Conservation (phyloP, 2,888 invertebrate genomes). For the Chironomus tentans region DNA sequence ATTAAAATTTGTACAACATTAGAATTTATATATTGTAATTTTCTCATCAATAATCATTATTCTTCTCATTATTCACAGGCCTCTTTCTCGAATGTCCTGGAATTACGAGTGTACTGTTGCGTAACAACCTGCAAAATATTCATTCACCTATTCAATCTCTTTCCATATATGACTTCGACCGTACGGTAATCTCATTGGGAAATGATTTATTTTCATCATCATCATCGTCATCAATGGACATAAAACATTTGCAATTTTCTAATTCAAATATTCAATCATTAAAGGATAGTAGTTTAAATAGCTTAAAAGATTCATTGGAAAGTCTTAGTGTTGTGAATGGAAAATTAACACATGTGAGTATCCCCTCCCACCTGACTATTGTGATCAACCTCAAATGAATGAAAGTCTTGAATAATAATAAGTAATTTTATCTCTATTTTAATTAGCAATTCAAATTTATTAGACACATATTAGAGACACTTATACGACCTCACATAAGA, state of each 20-base stretch:
- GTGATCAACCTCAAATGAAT: too few species aligned
- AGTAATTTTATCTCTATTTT: background rate
- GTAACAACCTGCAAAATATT: constrained; percentile 61
- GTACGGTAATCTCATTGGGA: constrained; percentile 64
- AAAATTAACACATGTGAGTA: constrained; percentile 45
- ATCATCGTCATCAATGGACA: constrained; percentile 45
- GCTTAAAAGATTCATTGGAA: constrained; percentile 64
- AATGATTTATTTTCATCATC: constrained; percentile 63
- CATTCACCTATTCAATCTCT: constrained; percentile 68
- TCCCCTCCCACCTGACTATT: too few species aligned
- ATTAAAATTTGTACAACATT: too few species aligned
- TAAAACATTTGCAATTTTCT: constrained; percentile 67
- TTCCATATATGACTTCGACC: constrained; percentile 81
- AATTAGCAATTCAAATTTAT: background rate
- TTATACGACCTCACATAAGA: background rate
- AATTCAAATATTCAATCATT: constrained; percentile 64
- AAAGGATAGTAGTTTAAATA: constrained; percentile 62
- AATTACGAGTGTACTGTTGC: constrained; percentile 64
- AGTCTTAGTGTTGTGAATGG: constrained; percentile 70
- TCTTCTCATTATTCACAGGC: constrained; percentile 44
- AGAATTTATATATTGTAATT: background rate
- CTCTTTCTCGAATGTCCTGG: constrained; percentile 83
- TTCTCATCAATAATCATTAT: constrained; percentile 31
- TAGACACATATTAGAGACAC: background rate
- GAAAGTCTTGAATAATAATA: too few species aligned